phyloP scores from a whole-genome alignment of 2,113 vertebrate species.

The Monarcha castaneiventris region DNA sequence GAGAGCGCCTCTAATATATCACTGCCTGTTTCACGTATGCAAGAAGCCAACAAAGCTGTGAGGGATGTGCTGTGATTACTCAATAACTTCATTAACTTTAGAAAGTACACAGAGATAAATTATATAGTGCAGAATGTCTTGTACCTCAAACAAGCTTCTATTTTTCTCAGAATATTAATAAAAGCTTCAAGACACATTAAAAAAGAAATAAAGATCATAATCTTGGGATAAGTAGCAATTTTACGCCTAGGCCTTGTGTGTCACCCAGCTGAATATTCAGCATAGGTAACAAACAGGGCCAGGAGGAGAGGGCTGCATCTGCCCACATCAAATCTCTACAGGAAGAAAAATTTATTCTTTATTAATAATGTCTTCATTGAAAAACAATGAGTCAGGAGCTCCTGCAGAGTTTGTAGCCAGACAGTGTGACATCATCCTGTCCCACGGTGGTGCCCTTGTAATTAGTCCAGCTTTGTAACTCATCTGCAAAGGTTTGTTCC shows the following conservation, averaged over 20 bases:
- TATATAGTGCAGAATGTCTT: not conserved
- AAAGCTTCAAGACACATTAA: not conserved
- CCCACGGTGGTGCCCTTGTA: not conserved
- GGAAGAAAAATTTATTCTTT: not conserved
- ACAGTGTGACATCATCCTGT: not conserved
- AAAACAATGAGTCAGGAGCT: not conserved
- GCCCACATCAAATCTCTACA: not conserved
- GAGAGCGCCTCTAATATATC: not conserved
- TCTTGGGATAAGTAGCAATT: not conserved
- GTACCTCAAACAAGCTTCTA: not conserved
- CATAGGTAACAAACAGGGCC: not conserved
- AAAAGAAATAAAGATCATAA: not conserved
- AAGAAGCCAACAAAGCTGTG: not conserved
- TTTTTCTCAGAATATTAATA: not conserved
- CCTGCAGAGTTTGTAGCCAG: not conserved
- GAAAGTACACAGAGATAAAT: not conserved
- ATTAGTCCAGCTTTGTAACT: not conserved
- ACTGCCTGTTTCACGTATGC: not conserved
- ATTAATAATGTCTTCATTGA: not conserved
- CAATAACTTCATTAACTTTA: conserved; percentile 11
- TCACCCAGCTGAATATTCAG: not conserved
- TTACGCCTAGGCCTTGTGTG: not conserved
- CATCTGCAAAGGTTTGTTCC: not conserved
- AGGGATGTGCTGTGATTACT: not conserved
- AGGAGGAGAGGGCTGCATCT: not conserved